These are phyloP conservation scores for Sminthurides bifidus DNA, from an alignment of 1,140 invertebrate genomes.

Conservation along the genomic window DNA sequence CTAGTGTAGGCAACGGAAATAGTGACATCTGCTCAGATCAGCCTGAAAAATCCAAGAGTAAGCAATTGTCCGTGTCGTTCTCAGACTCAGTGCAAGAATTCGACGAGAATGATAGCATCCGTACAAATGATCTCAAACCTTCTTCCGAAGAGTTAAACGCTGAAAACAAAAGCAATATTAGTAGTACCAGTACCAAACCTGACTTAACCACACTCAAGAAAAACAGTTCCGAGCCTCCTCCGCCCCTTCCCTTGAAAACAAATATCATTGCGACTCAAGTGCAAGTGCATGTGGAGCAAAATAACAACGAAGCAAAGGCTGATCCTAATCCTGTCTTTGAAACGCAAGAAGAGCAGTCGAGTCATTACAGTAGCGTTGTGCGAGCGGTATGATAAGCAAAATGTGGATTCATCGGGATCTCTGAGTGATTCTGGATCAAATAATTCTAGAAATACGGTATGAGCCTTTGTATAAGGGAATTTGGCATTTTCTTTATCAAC, in stretches of 20 bases:
- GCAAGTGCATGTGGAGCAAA: conserved; percentile 26
- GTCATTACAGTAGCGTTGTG: not conserved
- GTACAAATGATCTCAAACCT: conserved; percentile 8
- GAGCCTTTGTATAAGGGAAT: not conserved
- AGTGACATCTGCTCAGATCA: no score
- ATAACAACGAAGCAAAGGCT: conserved; percentile 4
- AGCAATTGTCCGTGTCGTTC: conserved; percentile 30
- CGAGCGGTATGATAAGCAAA: not conserved
- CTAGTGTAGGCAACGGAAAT: not conserved
- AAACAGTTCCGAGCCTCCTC: not conserved
- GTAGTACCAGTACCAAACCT: not conserved
- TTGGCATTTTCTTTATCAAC: not conserved
- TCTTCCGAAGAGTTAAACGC: not conserved
- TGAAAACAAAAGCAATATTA: conserved; percentile 4
- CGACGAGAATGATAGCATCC: conserved; percentile 4
- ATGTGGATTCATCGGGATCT: not conserved
- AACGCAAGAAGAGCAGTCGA: not conserved
- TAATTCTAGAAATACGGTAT: not conserved
- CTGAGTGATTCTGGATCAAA: not conserved
- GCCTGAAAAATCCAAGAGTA: no score
- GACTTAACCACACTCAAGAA: not conserved
- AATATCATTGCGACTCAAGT: conserved; percentile 28
- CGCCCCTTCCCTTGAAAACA: not conserved
- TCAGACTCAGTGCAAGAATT: conserved; percentile 27
- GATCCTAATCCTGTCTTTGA: conserved; percentile 10